phyloP scores from a whole-genome alignment of 92 coral and sea anemone genomes.

The Meandrina meandrites region DNA sequence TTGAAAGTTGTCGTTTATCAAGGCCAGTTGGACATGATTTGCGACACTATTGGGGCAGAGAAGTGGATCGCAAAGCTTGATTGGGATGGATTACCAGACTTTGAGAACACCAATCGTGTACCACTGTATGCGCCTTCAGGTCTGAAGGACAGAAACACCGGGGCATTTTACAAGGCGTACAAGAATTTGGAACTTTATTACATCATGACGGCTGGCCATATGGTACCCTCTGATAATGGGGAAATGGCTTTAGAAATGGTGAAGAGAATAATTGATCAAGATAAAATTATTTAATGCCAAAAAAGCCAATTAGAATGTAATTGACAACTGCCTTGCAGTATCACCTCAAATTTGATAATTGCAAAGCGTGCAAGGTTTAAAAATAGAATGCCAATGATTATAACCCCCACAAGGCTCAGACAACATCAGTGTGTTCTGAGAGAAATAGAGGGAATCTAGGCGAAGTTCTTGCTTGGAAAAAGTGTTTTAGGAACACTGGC shows the following conservation, averaged over 20 bases:
- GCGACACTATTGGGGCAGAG: conserved; percentile 86
- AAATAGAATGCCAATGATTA: no score
- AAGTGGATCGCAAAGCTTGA: conserved; percentile 79
- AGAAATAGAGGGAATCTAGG: no score
- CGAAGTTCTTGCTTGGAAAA: no score
- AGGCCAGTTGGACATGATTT: conserved; percentile 95
- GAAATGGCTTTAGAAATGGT: conserved; percentile 99
- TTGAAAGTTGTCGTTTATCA: conserved; percentile 80
- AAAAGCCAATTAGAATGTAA: not conserved
- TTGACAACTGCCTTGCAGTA: not conserved
- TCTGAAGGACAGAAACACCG: conserved; percentile 72
- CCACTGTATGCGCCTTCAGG: conserved; percentile 92
- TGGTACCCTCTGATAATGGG: conserved; percentile 96
- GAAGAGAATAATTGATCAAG: conserved; percentile 51
- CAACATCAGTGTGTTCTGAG: no score
- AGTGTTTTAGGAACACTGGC: no score
- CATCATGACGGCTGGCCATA: conserved; percentile 92
- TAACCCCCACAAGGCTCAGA: no score
- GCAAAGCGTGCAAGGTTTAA: no score
- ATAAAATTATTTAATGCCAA: not conserved
- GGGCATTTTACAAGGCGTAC: conserved; percentile 87
- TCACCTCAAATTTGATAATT: not conserved
- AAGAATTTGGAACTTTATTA: conserved; percentile 80
- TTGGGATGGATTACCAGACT: conserved; percentile 74
- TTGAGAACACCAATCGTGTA: conserved; percentile 47